These are phyloP conservation scores for Gallinago nigripennis DNA, from an alignment of 2,797 vertebrate species.

Conservation along the genomic window DNA sequence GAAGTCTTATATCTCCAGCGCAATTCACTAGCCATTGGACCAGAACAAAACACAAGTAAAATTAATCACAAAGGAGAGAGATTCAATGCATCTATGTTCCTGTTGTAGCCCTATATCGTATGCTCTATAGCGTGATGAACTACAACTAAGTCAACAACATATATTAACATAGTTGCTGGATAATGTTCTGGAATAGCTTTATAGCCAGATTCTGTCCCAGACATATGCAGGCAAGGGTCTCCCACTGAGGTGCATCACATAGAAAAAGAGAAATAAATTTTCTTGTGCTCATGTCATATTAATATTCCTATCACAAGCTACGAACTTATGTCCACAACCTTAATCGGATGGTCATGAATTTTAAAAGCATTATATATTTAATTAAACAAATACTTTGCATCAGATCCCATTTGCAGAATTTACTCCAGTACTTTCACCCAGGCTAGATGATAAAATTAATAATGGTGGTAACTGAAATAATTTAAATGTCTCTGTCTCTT, in stretches of 20 bases:
- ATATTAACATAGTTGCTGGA: rapidly evolving
- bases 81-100: not conserved
- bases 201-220: not conserved
- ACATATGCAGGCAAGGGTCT: rapidly evolving
- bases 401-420: not conserved
- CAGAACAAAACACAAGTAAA: not conserved
- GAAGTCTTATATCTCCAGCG: not conserved
- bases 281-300: not conserved
- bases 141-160: not conserved
- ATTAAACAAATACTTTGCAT: not conserved
- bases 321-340: not conserved
- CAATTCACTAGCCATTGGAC: not conserved
- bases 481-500: not conserved
- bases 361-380: not conserved
- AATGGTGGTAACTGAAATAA: not conserved
- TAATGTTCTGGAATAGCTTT: not conserved
- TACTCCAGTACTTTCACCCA: not conserved
- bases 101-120: not conserved
- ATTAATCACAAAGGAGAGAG: not conserved
- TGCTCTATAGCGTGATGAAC: not conserved
- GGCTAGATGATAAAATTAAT: not conserved
- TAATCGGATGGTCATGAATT: not conserved
- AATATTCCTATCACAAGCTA: not conserved
- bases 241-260: not conserved
- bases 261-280: not conserved